phyloP scores from a whole-genome alignment of 2,888 invertebrate species.

The Sicus ferrugineus region DNA sequence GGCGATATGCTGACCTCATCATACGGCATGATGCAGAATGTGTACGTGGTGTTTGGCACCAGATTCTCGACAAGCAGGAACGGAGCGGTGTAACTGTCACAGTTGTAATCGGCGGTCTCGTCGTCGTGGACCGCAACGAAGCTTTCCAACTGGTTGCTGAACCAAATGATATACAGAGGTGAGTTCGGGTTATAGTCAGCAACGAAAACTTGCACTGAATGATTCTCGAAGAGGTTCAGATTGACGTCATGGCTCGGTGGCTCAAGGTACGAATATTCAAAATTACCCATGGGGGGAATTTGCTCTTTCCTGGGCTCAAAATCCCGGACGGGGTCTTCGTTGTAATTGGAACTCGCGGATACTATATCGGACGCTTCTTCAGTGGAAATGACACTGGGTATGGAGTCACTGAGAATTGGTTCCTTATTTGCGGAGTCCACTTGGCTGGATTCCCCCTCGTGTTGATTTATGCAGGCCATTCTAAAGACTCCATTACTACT shows the following conservation, averaged over 20 bases:
- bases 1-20: constrained; percentile 50
- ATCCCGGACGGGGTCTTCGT: no score
- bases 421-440: no score
- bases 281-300: no score
- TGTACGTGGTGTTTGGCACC: constrained; percentile 52
- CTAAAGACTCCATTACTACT: neutral
- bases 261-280: no score
- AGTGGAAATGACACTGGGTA: no score
- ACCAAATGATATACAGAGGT: constrained; percentile 55
- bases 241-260: constrained; percentile 51
- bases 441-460: no score
- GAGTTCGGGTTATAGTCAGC: constrained; percentile 36
- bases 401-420: no score
- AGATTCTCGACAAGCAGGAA: constrained; percentile 48
- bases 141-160: constrained; percentile 47
- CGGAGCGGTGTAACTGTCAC: constrained; percentile 48
- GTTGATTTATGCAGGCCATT: no score
- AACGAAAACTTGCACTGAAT: constrained; percentile 47
- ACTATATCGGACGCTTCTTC: no score
- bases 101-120: constrained; percentile 47
- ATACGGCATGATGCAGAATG: constrained; percentile 53
- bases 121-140: no score
- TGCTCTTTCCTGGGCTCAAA: constrained; percentile 17
- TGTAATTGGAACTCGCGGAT: no score
- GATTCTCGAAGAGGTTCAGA: constrained; percentile 45